phyloP scores from a whole-genome alignment of 2,888 invertebrate species.

The Gastrophysa polygoni region DNA sequence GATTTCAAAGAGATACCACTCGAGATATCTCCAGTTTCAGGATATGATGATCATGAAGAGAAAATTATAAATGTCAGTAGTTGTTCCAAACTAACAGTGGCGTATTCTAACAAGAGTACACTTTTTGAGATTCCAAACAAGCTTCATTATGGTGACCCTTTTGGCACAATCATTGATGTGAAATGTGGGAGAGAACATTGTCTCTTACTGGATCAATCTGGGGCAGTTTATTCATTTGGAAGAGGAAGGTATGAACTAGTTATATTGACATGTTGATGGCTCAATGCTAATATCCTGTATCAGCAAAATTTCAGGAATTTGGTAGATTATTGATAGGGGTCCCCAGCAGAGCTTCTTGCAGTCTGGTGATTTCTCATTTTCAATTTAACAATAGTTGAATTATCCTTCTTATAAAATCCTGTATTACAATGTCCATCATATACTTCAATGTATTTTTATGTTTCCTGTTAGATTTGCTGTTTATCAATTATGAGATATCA shows the following conservation, averaged over 20 bases:
- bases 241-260: constrained; percentile 72
- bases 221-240: constrained; percentile 83
- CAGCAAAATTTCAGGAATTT: too few relatives aligned
- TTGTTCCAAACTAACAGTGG: constrained; percentile 59
- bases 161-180: constrained; percentile 68
- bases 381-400: too few relatives aligned
- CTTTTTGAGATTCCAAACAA: constrained; percentile 69
- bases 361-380: too few relatives aligned
- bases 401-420: too few relatives aligned
- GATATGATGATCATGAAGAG: constrained; percentile 35
- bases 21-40: constrained; percentile 40
- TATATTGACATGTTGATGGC: too few relatives aligned
- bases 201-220: constrained; percentile 70
- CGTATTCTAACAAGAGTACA: constrained; percentile 59
- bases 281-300: too few relatives aligned
- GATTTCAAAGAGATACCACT: constrained; percentile 31
- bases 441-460: too few relatives aligned
- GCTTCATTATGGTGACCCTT: constrained; percentile 63
- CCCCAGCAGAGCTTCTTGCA: too few relatives aligned
- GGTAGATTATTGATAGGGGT: too few relatives aligned
- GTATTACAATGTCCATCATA: too few relatives aligned
- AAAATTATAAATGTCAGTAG: constrained; percentile 58
- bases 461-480: too few relatives aligned
- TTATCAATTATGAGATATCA: too few relatives aligned
- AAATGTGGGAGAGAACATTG: constrained; percentile 84